Evolutionary conservation across 2,113 vertebrate genomes (phyloP).

Genomic region (Ictalurus punctatus): DNA sequence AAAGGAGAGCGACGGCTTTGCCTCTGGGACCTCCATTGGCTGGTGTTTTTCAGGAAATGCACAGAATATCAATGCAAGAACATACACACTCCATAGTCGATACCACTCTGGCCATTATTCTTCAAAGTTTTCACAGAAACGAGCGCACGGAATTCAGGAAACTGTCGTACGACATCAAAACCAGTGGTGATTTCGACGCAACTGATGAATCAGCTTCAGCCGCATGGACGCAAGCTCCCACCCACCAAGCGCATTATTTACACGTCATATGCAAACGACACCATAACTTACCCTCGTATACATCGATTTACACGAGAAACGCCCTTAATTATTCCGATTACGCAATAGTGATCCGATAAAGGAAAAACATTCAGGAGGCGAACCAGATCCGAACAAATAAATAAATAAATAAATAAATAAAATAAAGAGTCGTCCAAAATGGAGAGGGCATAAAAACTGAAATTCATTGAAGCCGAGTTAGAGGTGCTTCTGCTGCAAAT

Average conservation of each 20-base stretch:
- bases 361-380: too few relatives aligned
- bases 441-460: too few relatives aligned
- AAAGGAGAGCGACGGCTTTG: slow-evolving; percentile 7
- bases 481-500: too few relatives aligned
- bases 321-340: too few relatives aligned
- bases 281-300: not conserved
- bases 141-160: not conserved
- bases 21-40: slow-evolving; percentile 24
- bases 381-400: too few relatives aligned
- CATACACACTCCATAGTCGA: not conserved
- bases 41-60: slow-evolving; percentile 31
- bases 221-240: not conserved
- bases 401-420: too few relatives aligned
- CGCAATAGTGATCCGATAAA: too few relatives aligned
- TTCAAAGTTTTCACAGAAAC: not conserved
- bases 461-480: too few relatives aligned
- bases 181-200: not conserved
- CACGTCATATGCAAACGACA: not conserved
- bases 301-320: too few relatives aligned
- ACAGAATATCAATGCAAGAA: slow-evolving; percentile 38
- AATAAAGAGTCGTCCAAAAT: too few relatives aligned
- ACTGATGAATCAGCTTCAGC: not conserved
- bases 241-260: not conserved
- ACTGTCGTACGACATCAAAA: not conserved
- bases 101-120: not conserved